Percentiles rank a stretch among this genome's conserved stretches.
phyloP scores from a whole-genome alignment of 1,140 invertebrate genomes.

The Cydia amplana region DNA sequence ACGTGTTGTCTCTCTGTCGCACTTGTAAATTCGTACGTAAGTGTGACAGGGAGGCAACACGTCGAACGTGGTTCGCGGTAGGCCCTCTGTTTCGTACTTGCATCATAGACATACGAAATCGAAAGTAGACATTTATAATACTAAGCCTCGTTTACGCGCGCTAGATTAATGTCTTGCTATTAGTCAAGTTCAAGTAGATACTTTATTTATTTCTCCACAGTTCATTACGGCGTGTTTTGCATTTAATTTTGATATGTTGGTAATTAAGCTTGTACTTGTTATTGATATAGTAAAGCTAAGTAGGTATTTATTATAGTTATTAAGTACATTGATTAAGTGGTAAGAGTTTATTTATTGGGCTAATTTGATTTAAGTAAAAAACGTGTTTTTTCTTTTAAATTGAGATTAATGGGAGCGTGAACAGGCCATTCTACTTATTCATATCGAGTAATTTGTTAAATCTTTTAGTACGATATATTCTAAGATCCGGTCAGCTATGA shows the following conservation, averaged over 20 bases:
- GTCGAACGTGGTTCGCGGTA: too few relatives aligned
- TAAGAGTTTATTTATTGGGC: constrained; percentile 25
- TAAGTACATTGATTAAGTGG: constrained; percentile 13
- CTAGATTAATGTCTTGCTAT: constrained; percentile 17
- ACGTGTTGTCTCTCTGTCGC: too few relatives aligned
- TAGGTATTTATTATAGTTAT: constrained; percentile 14
- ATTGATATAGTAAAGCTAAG: constrained; percentile 23
- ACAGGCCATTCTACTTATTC: neutral
- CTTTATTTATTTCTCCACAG: constrained; percentile 28
- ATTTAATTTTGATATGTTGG: constrained; percentile 21
- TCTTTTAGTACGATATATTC: neutral
- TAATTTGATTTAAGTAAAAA: constrained; percentile 23
- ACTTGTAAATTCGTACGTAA: too few relatives aligned
- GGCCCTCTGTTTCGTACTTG: constrained; percentile 15
- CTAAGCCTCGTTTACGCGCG: constrained; percentile 11
- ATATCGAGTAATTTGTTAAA: neutral
- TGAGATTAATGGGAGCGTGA: constrained; percentile 22
- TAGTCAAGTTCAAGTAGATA: constrained; percentile 27
- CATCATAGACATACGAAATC: constrained; percentile 10
- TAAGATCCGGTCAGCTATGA: neutral
- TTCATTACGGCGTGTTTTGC: constrained; percentile 24
- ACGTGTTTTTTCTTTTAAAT: constrained; percentile 15
- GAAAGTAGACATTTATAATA: constrained; percentile 22
- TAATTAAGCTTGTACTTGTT: constrained; percentile 31
- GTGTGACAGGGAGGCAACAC: too few relatives aligned